Conservation (phyloP, 2,888 invertebrate species). For the Cryptocephalus moraei region DNA sequence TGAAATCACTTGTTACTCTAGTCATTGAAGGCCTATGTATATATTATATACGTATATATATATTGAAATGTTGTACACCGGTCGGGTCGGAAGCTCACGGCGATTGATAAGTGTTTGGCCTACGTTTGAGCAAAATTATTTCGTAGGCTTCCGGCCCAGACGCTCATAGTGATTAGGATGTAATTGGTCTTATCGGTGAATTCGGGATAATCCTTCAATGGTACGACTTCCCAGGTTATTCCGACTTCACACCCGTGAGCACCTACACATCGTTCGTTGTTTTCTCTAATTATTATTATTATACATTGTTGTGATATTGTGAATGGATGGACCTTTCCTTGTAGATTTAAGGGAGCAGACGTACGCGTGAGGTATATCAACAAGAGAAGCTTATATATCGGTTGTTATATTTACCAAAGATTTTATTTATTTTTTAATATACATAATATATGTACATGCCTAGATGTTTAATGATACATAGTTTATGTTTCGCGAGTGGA, state of each 20-base stretch:
- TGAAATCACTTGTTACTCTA: constrained; percentile 19
- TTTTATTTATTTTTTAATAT: constrained; percentile 25
- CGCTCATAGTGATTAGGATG: no score
- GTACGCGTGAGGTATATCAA: constrained; percentile 4
- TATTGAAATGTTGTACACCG: not conserved
- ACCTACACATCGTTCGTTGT: no score
- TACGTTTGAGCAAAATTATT: no score
- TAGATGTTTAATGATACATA: constrained; percentile 15
- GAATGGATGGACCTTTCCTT: constrained; percentile 10
- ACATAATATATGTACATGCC: constrained; percentile 6
- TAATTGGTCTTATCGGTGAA: no score
- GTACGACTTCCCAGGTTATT: no score
- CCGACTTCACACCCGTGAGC: no score
- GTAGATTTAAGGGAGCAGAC: constrained; percentile 8
- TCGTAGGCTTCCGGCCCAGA: no score
- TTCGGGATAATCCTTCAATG: no score
- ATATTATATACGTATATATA: constrained; percentile 2
- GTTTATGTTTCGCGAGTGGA: no score
- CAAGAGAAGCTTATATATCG: constrained; percentile 1
- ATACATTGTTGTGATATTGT: constrained; percentile 17
- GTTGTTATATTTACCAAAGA: constrained; percentile 28
- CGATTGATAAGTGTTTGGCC: no score
- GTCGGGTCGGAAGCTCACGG: no score
- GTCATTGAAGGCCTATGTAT: constrained; percentile 22
- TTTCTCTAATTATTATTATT: no score